Evolutionary conservation across 1,140 invertebrate genomes (phyloP), one percentile per base, ranked within the genome.

Genomic region (Berghia stephanieae): DNA sequence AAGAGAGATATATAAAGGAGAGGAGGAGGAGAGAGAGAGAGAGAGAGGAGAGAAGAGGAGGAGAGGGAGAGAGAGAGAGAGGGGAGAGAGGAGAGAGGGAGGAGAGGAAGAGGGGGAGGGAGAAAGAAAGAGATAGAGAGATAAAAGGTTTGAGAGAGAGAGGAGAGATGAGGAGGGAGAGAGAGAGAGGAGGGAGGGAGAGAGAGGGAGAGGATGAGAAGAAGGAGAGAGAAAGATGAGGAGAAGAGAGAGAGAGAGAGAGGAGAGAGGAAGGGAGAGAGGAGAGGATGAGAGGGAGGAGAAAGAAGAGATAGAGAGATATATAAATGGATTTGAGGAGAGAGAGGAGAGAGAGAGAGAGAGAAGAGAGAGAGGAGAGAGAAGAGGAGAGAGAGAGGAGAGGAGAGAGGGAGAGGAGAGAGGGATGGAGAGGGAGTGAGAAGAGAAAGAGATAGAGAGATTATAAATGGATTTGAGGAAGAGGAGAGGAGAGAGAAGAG

Each of bases 381-480:
- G 60, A 78, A 72, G 44, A 75, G 24, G 34, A 69, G 13, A 36
- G 67, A 24, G 67, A 24, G n/a, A 31, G 13, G 27, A 42, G 27
- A 8, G 2, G 68, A 3, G 68, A 24, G 78, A 74, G 77, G 72
- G 79, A 75, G 81, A 76, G 75, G 66, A 57, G 80, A 18, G 21
- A 18, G 21, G 6, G 2, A 38, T 13, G 60, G 27, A 5, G 27
- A 38, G 3, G 60, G 27, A 5, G 27, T 31, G 27, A 5, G 27
- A 38, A n/a, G 60, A 27, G 60, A 66, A 31, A 4, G 60, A 27
- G 60, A 38, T 27, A 27, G 60, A 66, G 60, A 27, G 60, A n/a
- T n/a, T n/a, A n/a, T n/a, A n/a, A n/a, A n/a, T n/a, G n/a, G n/a
- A n/a, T n/a, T n/a, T n/a, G n/a, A n/a, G n/a, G n/a, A n/a, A n/a